These are phyloP conservation scores for Leptinotarsa peninsularis DNA, from an alignment of 2,888 invertebrate species.

Conservation along the genomic window DNA sequence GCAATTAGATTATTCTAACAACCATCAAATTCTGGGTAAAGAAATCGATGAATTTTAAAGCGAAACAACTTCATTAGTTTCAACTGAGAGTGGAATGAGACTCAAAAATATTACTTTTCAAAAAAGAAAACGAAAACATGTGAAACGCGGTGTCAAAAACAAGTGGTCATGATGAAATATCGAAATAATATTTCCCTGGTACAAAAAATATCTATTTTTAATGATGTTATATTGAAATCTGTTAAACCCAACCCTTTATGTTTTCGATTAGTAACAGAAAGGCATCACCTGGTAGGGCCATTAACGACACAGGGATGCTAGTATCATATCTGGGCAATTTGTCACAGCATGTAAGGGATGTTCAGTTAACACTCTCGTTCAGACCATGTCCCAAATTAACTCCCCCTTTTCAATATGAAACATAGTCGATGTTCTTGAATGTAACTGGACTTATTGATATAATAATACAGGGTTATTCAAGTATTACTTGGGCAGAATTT, in stretches of 20 bases:
- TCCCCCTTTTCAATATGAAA: slow-evolving; percentile 12
- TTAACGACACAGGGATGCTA: slow-evolving; percentile 51
- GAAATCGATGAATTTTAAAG: too few relatives aligned
- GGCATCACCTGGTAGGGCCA: slow-evolving; percentile 53
- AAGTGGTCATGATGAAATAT: not conserved
- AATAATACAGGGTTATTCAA: too few relatives aligned
- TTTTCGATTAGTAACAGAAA: slow-evolving; percentile 49
- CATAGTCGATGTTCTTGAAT: not conserved
- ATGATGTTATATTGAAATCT: slow-evolving; percentile 20
- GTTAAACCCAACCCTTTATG: slow-evolving; percentile 44
- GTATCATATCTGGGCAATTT: slow-evolving; percentile 55
- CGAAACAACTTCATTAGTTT: too few relatives aligned
- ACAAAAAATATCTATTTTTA: slow-evolving; percentile 3
- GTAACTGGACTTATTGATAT: not conserved
- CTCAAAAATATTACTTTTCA: too few relatives aligned
- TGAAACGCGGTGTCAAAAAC: too few relatives aligned
- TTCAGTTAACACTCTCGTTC: slow-evolving; percentile 26
- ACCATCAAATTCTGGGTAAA: too few relatives aligned
- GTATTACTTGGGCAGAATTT: too few relatives aligned
- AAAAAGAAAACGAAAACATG: too few relatives aligned
- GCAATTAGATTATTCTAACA: too few relatives aligned
- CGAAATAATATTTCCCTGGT: not conserved
- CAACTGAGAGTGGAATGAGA: too few relatives aligned
- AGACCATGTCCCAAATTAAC: slow-evolving; percentile 15
- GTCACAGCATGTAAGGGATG: slow-evolving; percentile 46